Evolutionary conservation across 2,888 invertebrate genomes (phyloP), one percentile per base, ranked within the genome.

Genomic region (Lysandra coridon): DNA sequence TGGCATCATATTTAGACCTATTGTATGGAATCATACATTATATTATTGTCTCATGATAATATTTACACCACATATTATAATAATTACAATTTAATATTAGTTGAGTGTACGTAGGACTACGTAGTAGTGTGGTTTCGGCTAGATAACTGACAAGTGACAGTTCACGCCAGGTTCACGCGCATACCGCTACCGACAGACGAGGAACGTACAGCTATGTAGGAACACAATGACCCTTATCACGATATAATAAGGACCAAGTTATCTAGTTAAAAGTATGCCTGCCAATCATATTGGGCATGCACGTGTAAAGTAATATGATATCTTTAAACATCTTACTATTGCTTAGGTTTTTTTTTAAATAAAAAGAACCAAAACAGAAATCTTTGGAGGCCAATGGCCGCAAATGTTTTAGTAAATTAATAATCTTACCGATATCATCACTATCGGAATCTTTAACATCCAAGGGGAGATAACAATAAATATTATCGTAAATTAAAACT

Each of bases 131-230:
- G 82, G 82, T 83, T 81, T 82, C 79, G 80, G 80, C 81, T 82
- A 80, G 76, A 75, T 75, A 80, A 89, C 89, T 91, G 92, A 92
- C 92, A 91, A 89, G 89, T 91, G 92, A 92, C 92, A 91, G 89
- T 90, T 90, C 89, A 88, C n/a, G n/a, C n/a, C n/a, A n/a, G n/a
- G n/a, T n/a, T n/a, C n/a, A n/a, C 91, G 90, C 91, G 90, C 89
- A 85, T 85, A 83, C 83, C 83, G 91, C 92, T 91, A 91, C 91
- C 85, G 89, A 86, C 83, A 81, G 81, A 81, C 60, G 74, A 75
- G 62, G 4, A 30, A 30, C 14, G 10, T 40, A 78, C 57, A 53
- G 30, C 30, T 49, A 53, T 14, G 30, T 30, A 53, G 23, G 14
- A 75, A 30, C 53, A 75, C 2, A 69, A 64, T 76, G 76, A 80